phyloP scores from a whole-genome alignment of 2,113 vertebrate species.

The Sminthopsis crassicaudata region DNA sequence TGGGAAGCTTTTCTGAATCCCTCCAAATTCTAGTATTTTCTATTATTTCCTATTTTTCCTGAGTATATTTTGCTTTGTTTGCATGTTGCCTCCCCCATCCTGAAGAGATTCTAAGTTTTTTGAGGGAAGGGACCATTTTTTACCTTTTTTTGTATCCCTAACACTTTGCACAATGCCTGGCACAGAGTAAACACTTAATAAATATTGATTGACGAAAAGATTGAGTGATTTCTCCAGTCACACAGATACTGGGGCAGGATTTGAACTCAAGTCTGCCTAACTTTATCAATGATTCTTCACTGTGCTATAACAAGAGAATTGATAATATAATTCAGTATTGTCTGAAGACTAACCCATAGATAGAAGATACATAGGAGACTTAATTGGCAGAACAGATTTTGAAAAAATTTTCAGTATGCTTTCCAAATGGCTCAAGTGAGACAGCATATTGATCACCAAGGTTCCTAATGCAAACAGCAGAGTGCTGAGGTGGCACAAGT shows the following conservation, averaged over 20 bases:
- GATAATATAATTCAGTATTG: constrained; percentile 34
- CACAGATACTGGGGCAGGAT: neutral
- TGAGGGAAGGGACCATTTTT: neutral
- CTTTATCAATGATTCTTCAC: neutral
- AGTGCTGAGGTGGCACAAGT: constrained; percentile 81
- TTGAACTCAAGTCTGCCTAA: neutral
- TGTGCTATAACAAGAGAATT: neutral
- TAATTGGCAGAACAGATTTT: constrained; percentile 71
- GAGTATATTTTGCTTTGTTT: neutral
- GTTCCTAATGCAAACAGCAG: constrained; percentile 76
- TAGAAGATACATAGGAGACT: constrained; percentile 77
- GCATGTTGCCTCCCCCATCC: neutral
- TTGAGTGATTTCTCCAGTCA: neutral
- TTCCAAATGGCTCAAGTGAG: constrained; percentile 76
- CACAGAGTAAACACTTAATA: neutral
- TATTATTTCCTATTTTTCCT: neutral
- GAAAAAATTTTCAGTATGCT: constrained; percentile 61
- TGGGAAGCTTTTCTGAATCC: neutral
- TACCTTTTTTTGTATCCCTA: neutral
- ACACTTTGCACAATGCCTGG: neutral
- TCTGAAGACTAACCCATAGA: constrained; percentile 73
- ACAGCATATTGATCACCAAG: constrained; percentile 79
- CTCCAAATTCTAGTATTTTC: neutral
- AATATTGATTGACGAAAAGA: neutral
- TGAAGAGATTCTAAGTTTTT: neutral